phyloP scores from a whole-genome alignment of 2,797 vertebrate species.

The Galago senegalensis region DNA sequence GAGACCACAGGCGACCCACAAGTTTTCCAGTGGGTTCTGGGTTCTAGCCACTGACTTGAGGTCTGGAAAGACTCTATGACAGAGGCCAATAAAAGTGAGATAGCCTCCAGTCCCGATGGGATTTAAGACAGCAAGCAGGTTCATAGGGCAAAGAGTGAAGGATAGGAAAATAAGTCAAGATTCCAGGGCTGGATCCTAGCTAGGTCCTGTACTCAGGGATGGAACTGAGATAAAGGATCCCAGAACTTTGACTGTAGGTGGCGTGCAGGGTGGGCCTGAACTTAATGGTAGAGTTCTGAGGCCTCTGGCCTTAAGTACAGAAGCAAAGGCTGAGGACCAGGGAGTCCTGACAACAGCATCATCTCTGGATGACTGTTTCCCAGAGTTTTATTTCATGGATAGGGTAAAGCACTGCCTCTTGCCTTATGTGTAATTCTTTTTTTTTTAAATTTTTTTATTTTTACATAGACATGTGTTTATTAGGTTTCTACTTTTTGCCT shows the following conservation, averaged over 20 bases:
- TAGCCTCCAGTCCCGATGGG: neutral
- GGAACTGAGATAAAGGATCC: neutral
- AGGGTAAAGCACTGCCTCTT: neutral
- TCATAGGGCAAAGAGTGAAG: neutral
- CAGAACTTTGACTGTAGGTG: neutral
- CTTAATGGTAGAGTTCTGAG: neutral
- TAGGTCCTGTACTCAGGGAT: neutral
- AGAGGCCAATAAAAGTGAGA: neutral
- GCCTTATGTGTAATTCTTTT: neutral
- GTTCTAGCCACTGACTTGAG: neutral
- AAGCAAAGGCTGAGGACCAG: neutral
- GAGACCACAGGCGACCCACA: constrained; percentile 5
- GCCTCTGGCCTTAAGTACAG: neutral
- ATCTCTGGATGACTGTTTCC: neutral
- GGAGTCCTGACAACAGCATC: neutral
- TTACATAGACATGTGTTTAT: too few relatives aligned
- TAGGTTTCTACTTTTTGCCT: too few relatives aligned
- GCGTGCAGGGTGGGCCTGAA: neutral
- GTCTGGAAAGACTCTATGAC: neutral
- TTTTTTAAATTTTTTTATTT: too few relatives aligned
- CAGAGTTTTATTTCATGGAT: neutral
- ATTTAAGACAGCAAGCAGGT: neutral
- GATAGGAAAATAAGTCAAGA: neutral
- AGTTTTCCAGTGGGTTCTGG: neutral
- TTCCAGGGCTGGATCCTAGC: neutral